These are phyloP conservation scores for Solen grandis DNA, from an alignment of 1,140 invertebrate species.

Conservation along the genomic window DNA sequence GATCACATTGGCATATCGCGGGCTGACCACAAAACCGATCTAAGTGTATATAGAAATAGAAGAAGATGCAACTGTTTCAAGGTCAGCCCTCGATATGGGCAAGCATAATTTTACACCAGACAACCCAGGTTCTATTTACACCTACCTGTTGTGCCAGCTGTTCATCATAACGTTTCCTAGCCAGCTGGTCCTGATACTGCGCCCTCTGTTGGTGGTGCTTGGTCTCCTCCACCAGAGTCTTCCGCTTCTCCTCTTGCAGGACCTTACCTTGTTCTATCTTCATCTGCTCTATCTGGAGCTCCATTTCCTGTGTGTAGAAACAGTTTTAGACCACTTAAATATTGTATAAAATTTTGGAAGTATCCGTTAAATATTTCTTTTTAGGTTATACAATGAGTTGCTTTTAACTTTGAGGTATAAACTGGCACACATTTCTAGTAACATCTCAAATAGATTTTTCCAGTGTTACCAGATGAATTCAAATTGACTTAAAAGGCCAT, in stretches of 20 bases:
- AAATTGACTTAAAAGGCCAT: too few species aligned
- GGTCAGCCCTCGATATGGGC: too few species aligned
- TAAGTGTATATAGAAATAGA: too few species aligned
- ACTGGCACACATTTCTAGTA: neutral
- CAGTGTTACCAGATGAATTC: too few species aligned
- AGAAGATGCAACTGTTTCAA: too few species aligned
- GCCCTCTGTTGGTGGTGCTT: constrained; percentile 95
- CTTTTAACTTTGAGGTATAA: neutral
- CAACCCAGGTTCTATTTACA: too few species aligned
- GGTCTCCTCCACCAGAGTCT: constrained; percentile 96
- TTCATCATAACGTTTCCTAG: constrained; percentile 97
- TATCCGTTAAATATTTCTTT: neutral
- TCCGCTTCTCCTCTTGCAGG: constrained; percentile 95
- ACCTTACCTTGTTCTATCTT: constrained; percentile 93
- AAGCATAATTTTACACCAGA: too few species aligned
- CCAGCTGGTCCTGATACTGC: constrained; percentile 98
- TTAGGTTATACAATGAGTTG: neutral
- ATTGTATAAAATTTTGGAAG: too few species aligned
- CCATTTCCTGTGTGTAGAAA: constrained; percentile 90
- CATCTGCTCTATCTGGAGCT: constrained; percentile 94
- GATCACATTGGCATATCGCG: too few species aligned
- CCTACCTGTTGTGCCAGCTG: constrained; percentile 92
- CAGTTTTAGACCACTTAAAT: too few species aligned
- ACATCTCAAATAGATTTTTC: too few species aligned
- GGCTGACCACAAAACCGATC: too few species aligned